A percentile compares a stretch with the other conserved stretches of the same genome.
Evolutionary conservation across 2,797 vertebrate genomes (phyloP).

Genomic region (Vultur gryphus): DNA sequence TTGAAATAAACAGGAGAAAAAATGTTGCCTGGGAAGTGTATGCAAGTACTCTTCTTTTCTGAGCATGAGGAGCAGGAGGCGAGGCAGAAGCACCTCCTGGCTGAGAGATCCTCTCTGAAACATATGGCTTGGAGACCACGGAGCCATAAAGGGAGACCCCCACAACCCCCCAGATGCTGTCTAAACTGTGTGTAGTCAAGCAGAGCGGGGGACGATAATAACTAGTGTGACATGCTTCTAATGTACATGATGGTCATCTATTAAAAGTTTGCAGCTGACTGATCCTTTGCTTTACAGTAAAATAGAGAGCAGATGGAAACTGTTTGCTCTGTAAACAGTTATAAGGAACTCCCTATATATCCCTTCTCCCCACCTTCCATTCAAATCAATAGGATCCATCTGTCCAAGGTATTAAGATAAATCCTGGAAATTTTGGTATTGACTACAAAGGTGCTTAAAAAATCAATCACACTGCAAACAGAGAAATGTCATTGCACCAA

Average conservation of each 20-base stretch:
- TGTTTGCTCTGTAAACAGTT: conserved; percentile 4
- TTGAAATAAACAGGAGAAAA: conserved; percentile 47
- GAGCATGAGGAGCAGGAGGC: not conserved
- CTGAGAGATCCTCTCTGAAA: not conserved
- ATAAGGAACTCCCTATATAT: not conserved
- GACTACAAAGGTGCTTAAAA: not conserved
- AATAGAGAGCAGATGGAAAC: not conserved
- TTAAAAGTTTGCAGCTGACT: not conserved
- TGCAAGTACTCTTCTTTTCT: not conserved
- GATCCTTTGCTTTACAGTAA: not conserved
- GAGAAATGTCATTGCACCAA: not conserved
- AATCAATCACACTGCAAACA: not conserved
- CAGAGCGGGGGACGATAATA: not conserved
- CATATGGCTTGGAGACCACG: not conserved
- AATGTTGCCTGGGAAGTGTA: not conserved
- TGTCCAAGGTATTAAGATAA: not conserved
- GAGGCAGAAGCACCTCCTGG: not conserved
- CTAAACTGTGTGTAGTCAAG: fast-evolving
- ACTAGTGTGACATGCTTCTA: not conserved
- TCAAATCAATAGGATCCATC: conserved; percentile 26
- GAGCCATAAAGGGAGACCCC: not conserved
- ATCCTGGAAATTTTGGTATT: not conserved
- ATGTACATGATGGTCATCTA: not conserved
- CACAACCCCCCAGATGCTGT: not conserved
- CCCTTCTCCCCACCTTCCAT: not conserved